phyloP scores from a whole-genome alignment of 1,140 invertebrate genomes.

The Dinoponera quadriceps region DNA sequence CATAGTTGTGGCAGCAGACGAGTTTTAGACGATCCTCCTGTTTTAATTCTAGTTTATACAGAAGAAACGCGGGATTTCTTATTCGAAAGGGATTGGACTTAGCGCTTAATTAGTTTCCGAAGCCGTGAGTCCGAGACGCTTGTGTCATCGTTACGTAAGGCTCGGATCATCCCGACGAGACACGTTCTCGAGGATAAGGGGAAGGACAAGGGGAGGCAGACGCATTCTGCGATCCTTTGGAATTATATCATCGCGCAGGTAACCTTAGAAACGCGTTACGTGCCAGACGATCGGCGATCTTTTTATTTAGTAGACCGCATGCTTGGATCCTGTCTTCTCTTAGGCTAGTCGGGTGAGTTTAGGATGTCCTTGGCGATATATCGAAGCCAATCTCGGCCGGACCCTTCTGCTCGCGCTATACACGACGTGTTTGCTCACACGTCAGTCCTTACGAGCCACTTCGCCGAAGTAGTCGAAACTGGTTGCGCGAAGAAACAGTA shows the following conservation, averaged over 20 bases:
- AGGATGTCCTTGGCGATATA: conserved; percentile 46
- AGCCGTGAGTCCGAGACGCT: background rate
- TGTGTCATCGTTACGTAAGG: conserved; percentile 21
- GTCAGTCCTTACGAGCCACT: conserved; percentile 21
- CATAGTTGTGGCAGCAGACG: too few relatives aligned
- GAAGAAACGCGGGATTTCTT: background rate
- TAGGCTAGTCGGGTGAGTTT: conserved; percentile 20
- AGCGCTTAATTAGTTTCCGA: background rate
- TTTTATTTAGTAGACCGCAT: conserved; percentile 28
- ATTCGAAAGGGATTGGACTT: background rate
- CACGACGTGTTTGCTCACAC: conserved; percentile 26
- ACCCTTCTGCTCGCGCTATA: conserved; percentile 2
- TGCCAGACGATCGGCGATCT: conserved; percentile 10
- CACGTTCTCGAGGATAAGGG: background rate
- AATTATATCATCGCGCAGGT: conserved; percentile 65
- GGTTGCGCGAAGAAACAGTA: background rate
- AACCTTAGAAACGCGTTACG: conserved; percentile 52
- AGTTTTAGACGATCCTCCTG: background rate
- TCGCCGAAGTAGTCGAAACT: conserved; percentile 21
- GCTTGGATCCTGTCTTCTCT: background rate
- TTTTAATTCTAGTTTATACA: background rate
- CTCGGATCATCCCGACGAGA: conserved; percentile 2
- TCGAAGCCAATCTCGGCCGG: conserved; percentile 30
- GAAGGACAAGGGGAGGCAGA: background rate
- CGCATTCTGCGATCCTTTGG: conserved; percentile 38